phyloP scores from a whole-genome alignment of 2,888 invertebrate genomes.

The Acronicta psi region DNA sequence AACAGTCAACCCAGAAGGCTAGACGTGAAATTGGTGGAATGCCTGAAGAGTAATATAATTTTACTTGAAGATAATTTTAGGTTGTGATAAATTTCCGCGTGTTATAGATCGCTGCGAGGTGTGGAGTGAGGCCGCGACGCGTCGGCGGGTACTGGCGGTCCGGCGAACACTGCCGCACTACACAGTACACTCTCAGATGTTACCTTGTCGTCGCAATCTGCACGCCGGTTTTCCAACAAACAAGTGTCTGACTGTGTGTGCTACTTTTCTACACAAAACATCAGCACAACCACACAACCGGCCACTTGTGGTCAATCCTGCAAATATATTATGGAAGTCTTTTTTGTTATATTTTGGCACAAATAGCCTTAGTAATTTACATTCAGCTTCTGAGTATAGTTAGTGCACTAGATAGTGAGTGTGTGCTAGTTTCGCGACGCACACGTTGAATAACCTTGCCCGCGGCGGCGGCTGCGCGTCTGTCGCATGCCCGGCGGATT shows the following conservation, averaged over 20 bases:
- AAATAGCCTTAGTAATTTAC: not conserved
- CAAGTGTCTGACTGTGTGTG: slow-evolving; percentile 16
- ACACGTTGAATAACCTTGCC: slow-evolving; percentile 69
- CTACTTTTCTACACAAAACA: slow-evolving; percentile 7
- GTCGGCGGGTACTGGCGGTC: slow-evolving; percentile 67
- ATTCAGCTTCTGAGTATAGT: not conserved
- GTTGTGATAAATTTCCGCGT: slow-evolving; percentile 54
- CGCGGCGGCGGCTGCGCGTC: slow-evolving; percentile 63
- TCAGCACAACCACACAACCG: not conserved
- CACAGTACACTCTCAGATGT: slow-evolving; percentile 45
- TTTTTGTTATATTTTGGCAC: not conserved
- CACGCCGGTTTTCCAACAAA: slow-evolving; percentile 49
- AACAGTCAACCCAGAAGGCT: slow-evolving; percentile 6
- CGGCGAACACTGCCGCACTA: slow-evolving; percentile 80
- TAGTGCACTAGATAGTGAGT: not conserved
- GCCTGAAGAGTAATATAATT: slow-evolving; percentile 20
- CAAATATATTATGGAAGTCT: slow-evolving; percentile 4
- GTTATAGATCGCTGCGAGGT: slow-evolving; percentile 60
- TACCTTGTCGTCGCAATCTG: slow-evolving; percentile 53
- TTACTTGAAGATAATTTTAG: slow-evolving; percentile 27
- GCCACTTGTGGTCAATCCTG: not conserved
- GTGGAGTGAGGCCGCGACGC: slow-evolving; percentile 74
- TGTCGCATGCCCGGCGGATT: slow-evolving; percentile 49
- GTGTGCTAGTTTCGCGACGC: slow-evolving; percentile 27
- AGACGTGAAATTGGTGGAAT: slow-evolving; percentile 13